phyloP scores from a whole-genome alignment of 2,888 invertebrate genomes.

The Allygus modestus region DNA sequence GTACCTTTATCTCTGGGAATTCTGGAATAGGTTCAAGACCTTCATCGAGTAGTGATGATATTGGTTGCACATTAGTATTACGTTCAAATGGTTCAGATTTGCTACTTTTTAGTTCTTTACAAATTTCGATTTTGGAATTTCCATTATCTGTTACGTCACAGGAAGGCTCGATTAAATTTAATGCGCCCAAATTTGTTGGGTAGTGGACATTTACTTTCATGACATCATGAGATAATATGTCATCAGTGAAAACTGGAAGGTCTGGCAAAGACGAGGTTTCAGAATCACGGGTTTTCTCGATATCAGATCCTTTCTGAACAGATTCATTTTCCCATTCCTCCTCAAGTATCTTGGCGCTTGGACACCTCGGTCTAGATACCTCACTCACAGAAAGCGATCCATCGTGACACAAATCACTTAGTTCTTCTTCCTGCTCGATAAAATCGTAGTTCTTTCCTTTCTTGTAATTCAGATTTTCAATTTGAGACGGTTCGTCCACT shows the following conservation, averaged over 20 bases:
- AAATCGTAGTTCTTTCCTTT: not conserved
- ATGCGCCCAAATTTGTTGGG: not conserved
- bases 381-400: not conserved
- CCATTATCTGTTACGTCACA: not conserved
- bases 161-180: not conserved
- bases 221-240: constrained; percentile 18
- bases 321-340: not conserved
- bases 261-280: not conserved
- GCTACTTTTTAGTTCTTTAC: not conserved
- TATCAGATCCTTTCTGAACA: not conserved
- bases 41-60: not conserved
- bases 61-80: not conserved
- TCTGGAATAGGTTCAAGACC: constrained; percentile 35
- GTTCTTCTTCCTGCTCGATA: not conserved
- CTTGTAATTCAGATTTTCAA: constrained; percentile 34
- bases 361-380: not conserved
- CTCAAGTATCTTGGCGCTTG: not conserved
- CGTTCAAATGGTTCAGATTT: not conserved
- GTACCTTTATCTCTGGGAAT: constrained; percentile 38
- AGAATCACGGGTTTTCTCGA: not conserved
- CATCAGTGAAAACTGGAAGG: constrained; percentile 46
- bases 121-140: not conserved
- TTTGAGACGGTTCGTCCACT: constrained; percentile 46
- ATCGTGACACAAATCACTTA: not conserved
- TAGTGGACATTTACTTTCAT: not conserved